These are phyloP conservation scores for Notiomystis cincta DNA, from an alignment of 2,113 vertebrate genomes.

Conservation along the genomic window DNA sequence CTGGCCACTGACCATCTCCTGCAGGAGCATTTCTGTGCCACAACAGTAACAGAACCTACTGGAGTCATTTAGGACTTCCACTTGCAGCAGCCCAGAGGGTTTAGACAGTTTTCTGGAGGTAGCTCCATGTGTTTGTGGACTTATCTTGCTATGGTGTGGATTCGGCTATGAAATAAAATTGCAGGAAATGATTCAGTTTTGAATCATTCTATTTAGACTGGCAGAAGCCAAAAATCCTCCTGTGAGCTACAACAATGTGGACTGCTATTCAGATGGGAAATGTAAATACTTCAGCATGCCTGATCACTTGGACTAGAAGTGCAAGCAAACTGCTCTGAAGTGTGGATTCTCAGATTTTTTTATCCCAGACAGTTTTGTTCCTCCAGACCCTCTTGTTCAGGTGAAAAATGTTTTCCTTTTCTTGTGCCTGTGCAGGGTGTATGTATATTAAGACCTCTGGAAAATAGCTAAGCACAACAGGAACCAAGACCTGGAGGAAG, in stretches of 20 bases:
- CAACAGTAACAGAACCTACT: conserved; percentile 30
- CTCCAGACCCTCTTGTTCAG: conserved; percentile 18
- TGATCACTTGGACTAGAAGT: conserved; percentile 32
- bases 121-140: conserved; percentile 46
- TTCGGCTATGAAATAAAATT: conserved; percentile 71
- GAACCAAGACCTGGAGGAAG: conserved; percentile 31
- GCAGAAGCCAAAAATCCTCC: conserved; percentile 59
- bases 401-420: conserved; percentile 55
- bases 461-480: conserved; percentile 41
- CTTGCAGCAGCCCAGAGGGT: conserved; percentile 1
- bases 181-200: conserved; percentile 71
- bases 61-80: conserved; percentile 23
- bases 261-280: conserved; percentile 43
- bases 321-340: conserved; percentile 3
- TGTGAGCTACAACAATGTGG: conserved; percentile 50
- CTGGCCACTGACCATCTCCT: conserved; percentile 23
- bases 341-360: background rate
- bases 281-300: conserved; percentile 39
- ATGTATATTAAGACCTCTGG: background rate
- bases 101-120: conserved; percentile 51
- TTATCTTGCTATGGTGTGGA: conserved; percentile 59
- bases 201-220: conserved; percentile 64
- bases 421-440: background rate
- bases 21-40: conserved; percentile 33
- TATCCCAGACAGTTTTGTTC: conserved; percentile 19